Percentiles rank a stretch among this genome's conserved stretches.
Evolutionary conservation across 2,888 invertebrate genomes (phyloP).

Genomic region (Thymelicus sylvestris): DNA sequence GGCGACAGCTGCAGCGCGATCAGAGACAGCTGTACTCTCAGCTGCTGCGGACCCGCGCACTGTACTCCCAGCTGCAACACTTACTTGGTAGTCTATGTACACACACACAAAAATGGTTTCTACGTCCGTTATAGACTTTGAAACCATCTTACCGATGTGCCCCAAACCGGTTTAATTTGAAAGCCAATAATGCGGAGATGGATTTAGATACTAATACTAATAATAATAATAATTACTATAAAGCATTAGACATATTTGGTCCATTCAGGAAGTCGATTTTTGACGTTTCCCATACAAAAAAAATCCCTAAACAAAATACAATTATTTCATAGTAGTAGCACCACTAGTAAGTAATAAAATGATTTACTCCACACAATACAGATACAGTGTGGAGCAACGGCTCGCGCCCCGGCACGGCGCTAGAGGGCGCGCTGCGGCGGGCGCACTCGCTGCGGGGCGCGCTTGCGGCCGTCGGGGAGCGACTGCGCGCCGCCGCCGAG

Average conservation of each 20-base stretch:
- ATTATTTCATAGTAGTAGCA: no score
- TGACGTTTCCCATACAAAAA: no score
- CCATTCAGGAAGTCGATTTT: no score
- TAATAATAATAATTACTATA: no score
- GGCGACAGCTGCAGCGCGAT: conserved; percentile 65
- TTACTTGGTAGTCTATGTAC: conserved; percentile 54
- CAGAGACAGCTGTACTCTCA: conserved; percentile 64
- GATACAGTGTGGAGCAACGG: conserved; percentile 64
- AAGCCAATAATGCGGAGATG: no score
- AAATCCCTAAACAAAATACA: no score
- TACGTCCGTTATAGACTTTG: no score
- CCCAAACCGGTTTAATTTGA: no score
- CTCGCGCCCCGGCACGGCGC: conserved; percentile 59
- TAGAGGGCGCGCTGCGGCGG: conserved; percentile 61
- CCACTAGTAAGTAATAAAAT: not conserved
- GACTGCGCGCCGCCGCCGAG: conserved; percentile 70
- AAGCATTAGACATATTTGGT: no score
- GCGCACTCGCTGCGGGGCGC: conserved; percentile 69
- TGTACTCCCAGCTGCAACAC: conserved; percentile 64
- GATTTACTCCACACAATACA: conserved; percentile 41
- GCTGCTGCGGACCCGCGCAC: conserved; percentile 61
- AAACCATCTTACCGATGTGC: no score
- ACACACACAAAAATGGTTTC: no score
- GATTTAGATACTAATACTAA: no score
- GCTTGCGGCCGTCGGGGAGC: conserved; percentile 66